A percentile compares a stretch with the other conserved stretches of the same genome.
phyloP scores from a whole-genome alignment of 2,113 vertebrate species.

The Conger conger region DNA sequence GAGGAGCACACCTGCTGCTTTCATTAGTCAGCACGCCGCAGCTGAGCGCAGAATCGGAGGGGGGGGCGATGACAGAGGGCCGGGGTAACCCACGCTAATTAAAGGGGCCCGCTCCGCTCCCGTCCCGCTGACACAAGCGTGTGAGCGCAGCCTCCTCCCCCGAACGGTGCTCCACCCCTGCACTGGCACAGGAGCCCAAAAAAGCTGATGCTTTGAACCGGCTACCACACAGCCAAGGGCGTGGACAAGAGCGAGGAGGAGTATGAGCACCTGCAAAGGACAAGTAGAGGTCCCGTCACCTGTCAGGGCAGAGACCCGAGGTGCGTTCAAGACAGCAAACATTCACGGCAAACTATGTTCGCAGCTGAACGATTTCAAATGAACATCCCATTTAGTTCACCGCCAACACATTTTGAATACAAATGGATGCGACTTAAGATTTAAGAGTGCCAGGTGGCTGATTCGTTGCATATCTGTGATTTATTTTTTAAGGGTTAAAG shows the following conservation, averaged over 20 bases:
- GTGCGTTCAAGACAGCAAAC: too few species aligned
- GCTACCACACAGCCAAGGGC: background rate
- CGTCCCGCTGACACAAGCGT: background rate
- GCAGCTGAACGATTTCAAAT: too few species aligned
- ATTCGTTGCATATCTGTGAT: too few species aligned
- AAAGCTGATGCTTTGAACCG: background rate
- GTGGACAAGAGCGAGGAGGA: background rate
- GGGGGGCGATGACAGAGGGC: background rate
- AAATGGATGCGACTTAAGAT: too few species aligned
- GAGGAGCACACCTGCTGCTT: background rate
- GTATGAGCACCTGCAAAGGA: background rate
- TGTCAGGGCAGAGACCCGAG: too few species aligned
- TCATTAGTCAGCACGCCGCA: constrained; percentile 1
- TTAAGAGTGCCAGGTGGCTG: too few species aligned
- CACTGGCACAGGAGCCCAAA: background rate
- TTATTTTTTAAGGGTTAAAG: too few species aligned
- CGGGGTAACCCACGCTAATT: background rate
- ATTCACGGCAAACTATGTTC: too few species aligned
- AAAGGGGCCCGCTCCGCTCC: background rate
- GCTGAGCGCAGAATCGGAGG: background rate
- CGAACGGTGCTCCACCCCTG: background rate
- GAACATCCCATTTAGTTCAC: too few species aligned
- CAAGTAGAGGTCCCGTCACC: background rate
- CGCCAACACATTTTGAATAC: too few species aligned
- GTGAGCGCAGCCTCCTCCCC: background rate